Evolutionary conservation across 2,797 vertebrate genomes (phyloP), one percentile per base, ranked within the genome.

Genomic region (Enteromius treurensis): DNA sequence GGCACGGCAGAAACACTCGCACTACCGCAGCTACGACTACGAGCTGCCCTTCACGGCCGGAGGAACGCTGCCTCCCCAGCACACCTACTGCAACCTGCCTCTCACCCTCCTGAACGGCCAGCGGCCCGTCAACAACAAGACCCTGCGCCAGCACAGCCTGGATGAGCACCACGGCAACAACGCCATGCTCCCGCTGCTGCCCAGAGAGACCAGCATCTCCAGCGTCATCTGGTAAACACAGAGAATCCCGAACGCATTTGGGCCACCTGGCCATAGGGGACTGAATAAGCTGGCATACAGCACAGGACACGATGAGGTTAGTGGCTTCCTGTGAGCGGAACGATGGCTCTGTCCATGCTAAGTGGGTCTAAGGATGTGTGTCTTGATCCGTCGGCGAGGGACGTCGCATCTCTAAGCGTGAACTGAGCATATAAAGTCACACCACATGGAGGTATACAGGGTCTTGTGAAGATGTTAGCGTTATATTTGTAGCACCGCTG

Each of bases 41-140:
- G 97, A 99, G 73, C 93, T 96, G 94, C 95, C 96, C 95, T 83
- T 95, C 53, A 92, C 94, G 34, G 96, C 96, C 10, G 94, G 97
- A 1, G 97, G 97, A 90, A 97, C 97, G 91, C 95, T 99, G 94
- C 98, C 98, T 3, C 96, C 97, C 4, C 98, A 99, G 94, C 98
- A 99, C 95, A 99, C 98, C 95, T 99, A 99, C 95, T 99, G 98
- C 96, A 99, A 99, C 97, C 98, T 99, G 96, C 98, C 98, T 77
- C 97, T 99, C 89, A 99, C 98, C 91, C 96, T 99, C 89, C 97
- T 99, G 92, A 99, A 99, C 0, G 98, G 98, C 85, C 98, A 99
- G 94, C 95, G 97, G 92, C 97, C 97, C 0, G 95, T 97, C 58
- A 96, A 95, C 58, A 96, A 95, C 93, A 99, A 99, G 96, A 95